These are phyloP conservation scores for Vanessa tameamea DNA, from an alignment of 1,140 invertebrate genomes.

Conservation along the genomic window DNA sequence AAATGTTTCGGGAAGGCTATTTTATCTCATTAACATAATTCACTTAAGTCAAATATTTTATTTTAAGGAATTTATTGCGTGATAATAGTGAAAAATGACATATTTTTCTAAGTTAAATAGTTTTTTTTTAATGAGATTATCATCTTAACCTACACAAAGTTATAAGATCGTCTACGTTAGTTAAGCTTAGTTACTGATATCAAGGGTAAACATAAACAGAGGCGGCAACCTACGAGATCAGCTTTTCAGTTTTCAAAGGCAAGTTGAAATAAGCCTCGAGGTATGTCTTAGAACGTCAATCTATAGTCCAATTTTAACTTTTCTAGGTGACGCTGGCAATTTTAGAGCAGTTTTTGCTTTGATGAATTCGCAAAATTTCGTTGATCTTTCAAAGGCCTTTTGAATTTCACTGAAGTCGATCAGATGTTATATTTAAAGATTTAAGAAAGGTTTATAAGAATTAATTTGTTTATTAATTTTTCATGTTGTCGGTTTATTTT, in stretches of 20 bases:
- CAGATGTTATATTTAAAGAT: constrained; percentile 16
- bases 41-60: too few relatives aligned
- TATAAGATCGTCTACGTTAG: background rate
- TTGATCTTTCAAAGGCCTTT: constrained; percentile 57
- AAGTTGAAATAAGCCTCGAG: constrained; percentile 61
- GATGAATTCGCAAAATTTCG: constrained; percentile 62
- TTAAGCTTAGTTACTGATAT: background rate
- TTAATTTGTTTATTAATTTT: background rate
- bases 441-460: background rate
- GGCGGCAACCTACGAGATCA: constrained; percentile 40
- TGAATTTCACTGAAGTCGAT: constrained; percentile 24
- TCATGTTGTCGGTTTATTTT: background rate
- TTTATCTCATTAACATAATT: too few relatives aligned
- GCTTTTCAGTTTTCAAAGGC: constrained; percentile 60
- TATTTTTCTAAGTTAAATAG: background rate
- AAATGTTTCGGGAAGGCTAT: too few relatives aligned
- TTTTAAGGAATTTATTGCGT: too few relatives aligned
- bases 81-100: too few relatives aligned
- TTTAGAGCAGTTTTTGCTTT: constrained; percentile 67
- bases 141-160: background rate
- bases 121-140: background rate
- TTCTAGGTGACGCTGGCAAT: constrained; percentile 58
- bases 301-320: constrained; percentile 75
- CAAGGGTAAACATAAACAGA: constrained; percentile 25
- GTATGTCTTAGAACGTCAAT: constrained; percentile 70